A percentile compares a stretch with the other conserved stretches of the same genome.
Conservation (phyloP, 2,797 vertebrate species). For the Sebastes steindachneri region DNA sequence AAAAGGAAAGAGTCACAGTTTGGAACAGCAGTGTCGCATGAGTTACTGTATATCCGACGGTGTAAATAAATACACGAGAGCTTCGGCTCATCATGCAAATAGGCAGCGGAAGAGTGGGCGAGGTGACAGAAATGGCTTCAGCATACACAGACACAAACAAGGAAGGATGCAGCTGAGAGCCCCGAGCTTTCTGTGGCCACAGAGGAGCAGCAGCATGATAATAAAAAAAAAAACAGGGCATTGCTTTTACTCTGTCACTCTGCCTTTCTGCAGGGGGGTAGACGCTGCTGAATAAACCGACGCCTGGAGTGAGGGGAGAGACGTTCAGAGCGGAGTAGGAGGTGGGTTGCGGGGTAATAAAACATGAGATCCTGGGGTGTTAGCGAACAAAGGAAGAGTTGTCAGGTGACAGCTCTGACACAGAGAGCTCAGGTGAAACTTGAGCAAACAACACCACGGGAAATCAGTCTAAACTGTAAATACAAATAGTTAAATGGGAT, state of each 20-base stretch:
- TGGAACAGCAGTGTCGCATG: slow-evolving; percentile 41
- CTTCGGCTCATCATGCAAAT: slow-evolving; percentile 56
- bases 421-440: slow-evolving; percentile 33
- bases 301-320: slow-evolving; percentile 2
- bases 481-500: slow-evolving; percentile 20
- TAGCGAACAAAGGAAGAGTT: slow-evolving; percentile 27
- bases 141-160: slow-evolving; percentile 45
- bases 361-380: slow-evolving; percentile 41
- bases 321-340: slow-evolving; percentile 13
- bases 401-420: slow-evolving; percentile 45
- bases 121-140: slow-evolving; percentile 61
- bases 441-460: neutral
- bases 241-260: slow-evolving; percentile 34
- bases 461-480: slow-evolving; percentile 42
- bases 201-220: slow-evolving; percentile 10
- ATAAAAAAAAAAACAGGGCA: slow-evolving; percentile 48
- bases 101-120: slow-evolving; percentile 51
- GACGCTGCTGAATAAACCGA: slow-evolving; percentile 11
- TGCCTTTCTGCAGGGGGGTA: slow-evolving; percentile 23
- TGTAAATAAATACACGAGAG: slow-evolving; percentile 64
- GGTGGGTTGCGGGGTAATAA: slow-evolving; percentile 27
- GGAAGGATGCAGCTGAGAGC: slow-evolving; percentile 35
- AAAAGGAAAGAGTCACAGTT: slow-evolving; percentile 42
- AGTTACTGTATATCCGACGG: slow-evolving; percentile 44
- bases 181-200: slow-evolving; percentile 25